Base-by-base conservation (phyloP, 2,797 vertebrate genomes). In the Gymnodraco acuticeps region DNA sequence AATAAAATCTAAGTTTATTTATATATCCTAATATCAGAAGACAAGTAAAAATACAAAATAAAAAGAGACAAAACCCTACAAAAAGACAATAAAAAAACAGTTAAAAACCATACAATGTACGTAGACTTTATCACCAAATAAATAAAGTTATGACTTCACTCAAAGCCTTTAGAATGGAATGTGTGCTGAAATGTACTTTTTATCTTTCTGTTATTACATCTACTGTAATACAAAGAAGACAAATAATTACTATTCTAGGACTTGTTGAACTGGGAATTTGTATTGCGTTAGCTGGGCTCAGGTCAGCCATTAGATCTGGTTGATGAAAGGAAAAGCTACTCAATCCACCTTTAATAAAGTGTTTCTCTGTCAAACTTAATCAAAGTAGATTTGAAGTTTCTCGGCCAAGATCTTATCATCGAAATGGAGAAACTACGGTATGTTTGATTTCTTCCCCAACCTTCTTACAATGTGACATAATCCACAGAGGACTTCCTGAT, bases 401-500 rank as follows among this genome's bases (percentile, higher is more conserved):
- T 14, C 5, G 0, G 19, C 27, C 13, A 61, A 71, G 59, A 31
- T 42, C 15, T 60, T 11, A 27, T 62, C 14, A 59, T 73, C 2
- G 13, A 8, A 51, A 23, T 48, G 31, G 56, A 70, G 73, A 61
- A 70, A 23, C 62, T 19, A 2, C 17, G 11, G 7, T 14, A 14
- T 13, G 52, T 82, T 81, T 75, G 64, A 76, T 81, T 73, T 67
- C 73, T 80, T 10, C 42, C 16, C 33, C 15, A n/a, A 58, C 46
- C 42, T 60, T 62, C 27, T 68, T 23, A 61, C 27, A 51, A 23
- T 73, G 62, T 67, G 54, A 74, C 31, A 66, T 64, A 51, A 77
- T 77, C 73, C 67, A 43, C 69, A 46, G 75, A 65, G 56, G 45
- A 60, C 72, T 87, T 80, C 56, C 23, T 71, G 9, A 54, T 74